A percentile compares a stretch with the other conserved stretches of the same genome.
Conservation (phyloP, 2,797 vertebrate genomes). For the Sternotherus odoratus region DNA sequence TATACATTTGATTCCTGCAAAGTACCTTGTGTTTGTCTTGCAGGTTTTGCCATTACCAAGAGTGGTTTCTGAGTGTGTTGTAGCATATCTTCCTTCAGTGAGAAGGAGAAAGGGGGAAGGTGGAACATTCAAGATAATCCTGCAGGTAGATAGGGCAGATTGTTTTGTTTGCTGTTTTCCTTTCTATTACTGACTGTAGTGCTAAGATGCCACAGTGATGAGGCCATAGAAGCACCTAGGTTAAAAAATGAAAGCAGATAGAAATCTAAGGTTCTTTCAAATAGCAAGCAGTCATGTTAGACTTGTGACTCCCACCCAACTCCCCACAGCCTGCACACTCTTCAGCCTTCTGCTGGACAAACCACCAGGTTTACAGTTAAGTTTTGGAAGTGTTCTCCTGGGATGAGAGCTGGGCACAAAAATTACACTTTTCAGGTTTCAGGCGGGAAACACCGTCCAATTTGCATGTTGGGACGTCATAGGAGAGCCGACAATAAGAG, state of each 20-base stretch:
- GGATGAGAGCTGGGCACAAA: neutral
- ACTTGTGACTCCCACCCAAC: neutral
- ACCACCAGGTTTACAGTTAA: neutral
- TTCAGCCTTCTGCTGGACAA: neutral
- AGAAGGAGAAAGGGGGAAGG: neutral
- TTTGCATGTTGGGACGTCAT: neutral
- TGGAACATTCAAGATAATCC: neutral
- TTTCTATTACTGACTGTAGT: neutral
- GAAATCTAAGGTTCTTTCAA: neutral
- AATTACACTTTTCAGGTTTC: neutral
- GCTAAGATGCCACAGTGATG: neutral
- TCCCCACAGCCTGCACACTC: neutral
- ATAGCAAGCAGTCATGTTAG: neutral
- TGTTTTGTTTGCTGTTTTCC: neutral
- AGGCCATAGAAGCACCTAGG: neutral
- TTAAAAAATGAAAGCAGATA: neutral
- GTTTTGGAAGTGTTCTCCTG: neutral
- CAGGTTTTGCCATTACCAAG: neutral
- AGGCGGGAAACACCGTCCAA: neutral
- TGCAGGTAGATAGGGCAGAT: neutral
- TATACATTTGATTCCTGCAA: slow-evolving; percentile 54
- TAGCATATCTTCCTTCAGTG: neutral
- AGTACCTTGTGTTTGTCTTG: neutral
- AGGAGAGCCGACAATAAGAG: no score
- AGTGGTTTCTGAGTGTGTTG: neutral